phyloP scores from a whole-genome alignment of 2,797 vertebrate species.

The Sebastes kiyomatsui region DNA sequence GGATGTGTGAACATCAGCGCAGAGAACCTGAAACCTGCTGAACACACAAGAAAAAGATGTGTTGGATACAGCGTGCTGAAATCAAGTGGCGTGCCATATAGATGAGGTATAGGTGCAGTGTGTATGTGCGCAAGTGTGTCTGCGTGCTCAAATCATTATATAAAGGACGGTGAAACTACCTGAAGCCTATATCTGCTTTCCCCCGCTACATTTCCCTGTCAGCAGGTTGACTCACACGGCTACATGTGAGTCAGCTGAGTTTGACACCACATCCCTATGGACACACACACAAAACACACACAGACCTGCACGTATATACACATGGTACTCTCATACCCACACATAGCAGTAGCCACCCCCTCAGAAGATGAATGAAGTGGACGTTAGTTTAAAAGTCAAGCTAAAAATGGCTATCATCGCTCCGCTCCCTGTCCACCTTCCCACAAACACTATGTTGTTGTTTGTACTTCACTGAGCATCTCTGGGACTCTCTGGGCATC shows the following conservation, averaged over 20 bases:
- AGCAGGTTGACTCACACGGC: constrained; percentile 61
- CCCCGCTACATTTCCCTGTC: constrained; percentile 55
- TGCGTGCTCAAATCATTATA: constrained; percentile 23
- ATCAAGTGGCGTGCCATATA: neutral
- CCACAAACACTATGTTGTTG: constrained; percentile 3
- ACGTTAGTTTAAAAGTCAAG: constrained; percentile 54
- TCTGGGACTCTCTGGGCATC: constrained; percentile 30
- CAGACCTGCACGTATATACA: neutral
- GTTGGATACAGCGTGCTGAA: constrained; percentile 3
- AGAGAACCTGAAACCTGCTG: constrained; percentile 31
- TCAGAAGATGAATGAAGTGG: constrained; percentile 45
- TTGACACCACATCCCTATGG: constrained; percentile 51
- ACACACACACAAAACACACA: constrained; percentile 6
- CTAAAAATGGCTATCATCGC: constrained; percentile 43
- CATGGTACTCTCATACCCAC: constrained; percentile 1
- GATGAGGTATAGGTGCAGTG: neutral
- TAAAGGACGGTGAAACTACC: constrained; percentile 50
- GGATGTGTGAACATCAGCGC: constrained; percentile 9
- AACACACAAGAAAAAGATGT: constrained; percentile 5
- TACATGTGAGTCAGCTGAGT: constrained; percentile 65
- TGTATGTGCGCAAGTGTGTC: constrained; percentile 1
- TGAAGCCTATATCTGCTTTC: constrained; percentile 37
- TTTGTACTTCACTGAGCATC: constrained; percentile 52
- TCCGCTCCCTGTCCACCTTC: constrained; percentile 8
- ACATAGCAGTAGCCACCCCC: neutral